Evolutionary conservation across 2,797 vertebrate species (phyloP), one percentile per base, ranked within the genome.

Genomic region (Macroramphosus scolopax): DNA sequence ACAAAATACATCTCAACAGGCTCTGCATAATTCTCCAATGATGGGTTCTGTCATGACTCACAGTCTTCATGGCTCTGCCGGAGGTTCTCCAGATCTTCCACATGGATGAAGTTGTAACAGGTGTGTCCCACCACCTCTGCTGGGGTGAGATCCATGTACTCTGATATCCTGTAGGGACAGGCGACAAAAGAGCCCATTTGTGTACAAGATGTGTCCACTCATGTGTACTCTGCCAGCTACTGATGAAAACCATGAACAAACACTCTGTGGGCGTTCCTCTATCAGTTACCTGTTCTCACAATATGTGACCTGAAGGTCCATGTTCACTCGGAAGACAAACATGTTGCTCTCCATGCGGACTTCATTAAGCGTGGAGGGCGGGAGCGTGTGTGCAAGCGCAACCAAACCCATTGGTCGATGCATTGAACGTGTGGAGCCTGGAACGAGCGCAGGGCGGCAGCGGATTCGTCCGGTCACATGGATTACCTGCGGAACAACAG

Each of bases 301-400:
- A 49, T 94, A 94, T 28, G 93, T 92, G 79, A 95, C 91, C 86
- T 94, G 93, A 28, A 95, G 88, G 55, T 92, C 92, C 89, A 95
- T 92, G 87, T 92, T 94, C 74, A 95, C 92, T 12, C 94, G 88
- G 72, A 93, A 94, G 58, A 95, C 94, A 30, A 95, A 91, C 92
- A 91, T 94, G 7, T 95, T 89, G 56, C 92, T 92, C 50, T 95
- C 93, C 41, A 95, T 93, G 11, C 93, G 92, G 56, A 95, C 91
- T 80, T 95, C 94, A 6, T 92, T 92, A 31, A 94, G 89, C 0
- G 92, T 92, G 72, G 93, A 92, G 0, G 94, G 94, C 0, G 94
- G 94, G 43, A 95, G 80, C 0, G 94, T 92, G 87, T 95, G 94
- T 1, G 92, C 94, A 11, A 95, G 84, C 0, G 90, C 92, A 15